Evolutionary conservation across 2,888 invertebrate species (phyloP).

Genomic region (Sceliomorpha sp.): DNA sequence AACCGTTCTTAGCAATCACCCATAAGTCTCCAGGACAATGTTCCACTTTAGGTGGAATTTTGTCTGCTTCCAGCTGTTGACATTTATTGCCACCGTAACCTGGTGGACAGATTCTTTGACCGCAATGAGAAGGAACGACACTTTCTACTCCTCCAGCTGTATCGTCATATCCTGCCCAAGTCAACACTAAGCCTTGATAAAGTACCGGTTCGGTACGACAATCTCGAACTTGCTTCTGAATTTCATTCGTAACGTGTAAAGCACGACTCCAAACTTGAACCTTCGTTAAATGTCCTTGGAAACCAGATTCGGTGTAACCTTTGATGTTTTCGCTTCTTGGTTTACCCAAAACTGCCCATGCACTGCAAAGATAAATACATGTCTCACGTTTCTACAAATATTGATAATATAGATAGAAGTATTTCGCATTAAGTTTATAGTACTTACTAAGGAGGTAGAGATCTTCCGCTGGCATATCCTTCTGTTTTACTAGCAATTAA

Average conservation of each 20-base stretch:
- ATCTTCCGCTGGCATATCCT: slow-evolving; percentile 91
- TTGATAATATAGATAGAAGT: slow-evolving; percentile 10
- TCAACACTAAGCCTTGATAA: slow-evolving; percentile 90
- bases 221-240: slow-evolving; percentile 95
- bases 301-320: slow-evolving; percentile 93
- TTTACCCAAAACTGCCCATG: slow-evolving; percentile 95
- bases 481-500: slow-evolving; percentile 95
- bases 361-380: slow-evolving; percentile 81
- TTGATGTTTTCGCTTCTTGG: slow-evolving; percentile 86
- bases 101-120: slow-evolving; percentile 92
- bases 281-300: slow-evolving; percentile 96
- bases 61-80: slow-evolving; percentile 90
- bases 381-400: not conserved
- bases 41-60: slow-evolving; percentile 91
- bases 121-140: slow-evolving; percentile 94
- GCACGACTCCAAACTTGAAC: slow-evolving; percentile 97
- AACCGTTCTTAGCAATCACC: slow-evolving; percentile 96
- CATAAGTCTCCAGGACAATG: slow-evolving; percentile 96
- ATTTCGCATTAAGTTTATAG: too few species aligned
- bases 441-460: slow-evolving; percentile 90
- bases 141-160: slow-evolving; percentile 94
- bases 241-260: slow-evolving; percentile 93
- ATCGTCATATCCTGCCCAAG: slow-evolving; percentile 97
- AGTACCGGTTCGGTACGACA: slow-evolving; percentile 95
- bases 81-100: slow-evolving; percentile 93